Evolutionary conservation across 2,113 vertebrate species (phyloP), one percentile per base, ranked within the genome.

Genomic region (Progne subis): DNA sequence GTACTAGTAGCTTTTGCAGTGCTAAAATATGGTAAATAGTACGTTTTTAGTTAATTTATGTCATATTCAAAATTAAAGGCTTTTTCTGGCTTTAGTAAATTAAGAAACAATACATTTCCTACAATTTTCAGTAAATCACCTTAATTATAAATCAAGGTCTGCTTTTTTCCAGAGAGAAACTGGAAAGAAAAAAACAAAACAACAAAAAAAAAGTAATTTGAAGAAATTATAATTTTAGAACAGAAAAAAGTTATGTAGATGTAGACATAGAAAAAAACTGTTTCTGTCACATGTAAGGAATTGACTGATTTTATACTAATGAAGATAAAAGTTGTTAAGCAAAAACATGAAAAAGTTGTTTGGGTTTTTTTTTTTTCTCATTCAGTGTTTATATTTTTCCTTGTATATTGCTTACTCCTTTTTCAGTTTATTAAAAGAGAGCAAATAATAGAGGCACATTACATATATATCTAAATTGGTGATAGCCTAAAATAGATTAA

Each of bases 271-370:
- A 70, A 69, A 23, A 23, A 57, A 75, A 1, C 5, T 75, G 11
- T 2, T 57, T 68, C 8, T 25, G 69, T 2, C 0, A 1, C 6
- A 14, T 14, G 26, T 64, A 44, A 63, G 14, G 47, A 69, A 29
- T 15, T 56, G 7, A 88, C 18, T 47, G 44, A n/a, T 65, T 93
- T 68, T 71, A 41, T 41, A 41, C 1, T 0, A 26, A 46, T 5
- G 11, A 79, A 59, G 8, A n/a, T 5, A 37, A 52, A 71, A 46
- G 1, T 31, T 50, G 67, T 59, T 17, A 55, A 69, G 32, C 12
- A 60, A 70, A 79, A 71, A 49, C n/a, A 1, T 59, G 3, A 57
- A 57, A 52, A 85, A 28, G 1, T 0, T 8, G 3, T 7, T 28
- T 19, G 37, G 37, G 37, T 37, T 37, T 37, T 37, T 37, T 37